Base-by-base conservation (phyloP, 2,888 invertebrate genomes). In the Dynastes maya region DNA sequence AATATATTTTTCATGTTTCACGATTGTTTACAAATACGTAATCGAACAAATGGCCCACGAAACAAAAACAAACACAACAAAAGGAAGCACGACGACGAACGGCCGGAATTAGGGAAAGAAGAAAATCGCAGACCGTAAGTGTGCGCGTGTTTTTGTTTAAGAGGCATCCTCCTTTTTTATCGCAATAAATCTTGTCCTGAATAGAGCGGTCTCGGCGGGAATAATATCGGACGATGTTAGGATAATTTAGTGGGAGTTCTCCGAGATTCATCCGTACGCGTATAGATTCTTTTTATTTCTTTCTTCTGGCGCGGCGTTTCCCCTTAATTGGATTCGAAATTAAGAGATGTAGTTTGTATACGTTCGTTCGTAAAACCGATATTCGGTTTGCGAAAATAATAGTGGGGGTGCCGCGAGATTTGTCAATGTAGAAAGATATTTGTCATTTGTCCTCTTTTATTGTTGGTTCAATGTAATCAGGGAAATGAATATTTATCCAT, bases 151-250 rank as follows among this genome's bases (percentile, higher is more conserved):
- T 74, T 74, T 74, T 74, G 72, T 74, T 74, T 61, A 68, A 51
- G 63, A 27, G 63, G 72, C 72, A 29, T 45, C 22, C 61, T 49
- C 68, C 40, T 71, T 74, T 74, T 74, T 71, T 49, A 61, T 40
- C 45, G 61, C 72, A 61, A 74, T 74, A 74, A 74, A 74, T 74
- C 72, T 74, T 61, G 61, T 51, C 61, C 72, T 45, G 55, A 58
- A 58, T 58, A 58, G 55, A 58, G 55, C 55, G 40, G 27, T 61
- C 68, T 68, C 72, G 45, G 22, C 45, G 61, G 27, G 61, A 74
- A 74, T 74, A 74, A 74, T 74, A 74, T 61, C 61, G 72, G 72
- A 61, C 61, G 72, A 74, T 74, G 72, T 74, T 74, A 58, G 55
- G 72, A 74, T 74, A 74, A 74, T 74, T 74, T 74, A 74, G 49